Evolutionary conservation across 2,797 vertebrate species (phyloP), one percentile per base, ranked within the genome.

Genomic region (Gallinago solitaria): DNA sequence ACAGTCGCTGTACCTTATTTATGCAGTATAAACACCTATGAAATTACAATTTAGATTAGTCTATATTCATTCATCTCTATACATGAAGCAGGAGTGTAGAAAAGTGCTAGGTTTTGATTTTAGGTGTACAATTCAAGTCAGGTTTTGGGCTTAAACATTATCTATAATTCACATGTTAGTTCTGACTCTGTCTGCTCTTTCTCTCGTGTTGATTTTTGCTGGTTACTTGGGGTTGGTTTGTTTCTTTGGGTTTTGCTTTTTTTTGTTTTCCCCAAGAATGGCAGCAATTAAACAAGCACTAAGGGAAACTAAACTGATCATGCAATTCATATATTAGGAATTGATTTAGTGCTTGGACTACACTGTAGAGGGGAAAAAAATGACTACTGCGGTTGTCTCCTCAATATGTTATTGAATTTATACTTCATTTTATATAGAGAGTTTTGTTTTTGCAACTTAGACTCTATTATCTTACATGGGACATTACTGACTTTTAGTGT

Each of bases 41-140:
- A 96, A 95, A 96, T 91, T 92, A 83, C 41, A 94, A 51, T 95
- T 94, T 95, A 94, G 64, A 95, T 97, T 95, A 90, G 78, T 69
- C 53, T 83, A n/a, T 87, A 94, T 92, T 95, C 88, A 84, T 87
- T 96, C 90, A 3, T 94, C 64, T 90, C 89, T 85, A 82, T 94
- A 90, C 47, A 80, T 47, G 68, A 89, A 90, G 32, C 23, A 83
- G 19, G 11, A 89, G 33, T 5, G 20, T n/a, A 75, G 47, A 76
- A 91, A 87, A 90, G 63, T 60, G 27, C 12, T 70, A 84, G 30
- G 25, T 51, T 54, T 92, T 96, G 84, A 93, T 96, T 97, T 95
- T 70, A 76, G 28, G 25, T 67, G 54, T 60, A 63, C 43, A 81
- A 91, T 96, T 96, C 95, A 90, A 91, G 95, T 93, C 93, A 96